These are phyloP conservation scores for Podarcis cretensis DNA, from an alignment of 2,113 vertebrate genomes.

Conservation along the genomic window DNA sequence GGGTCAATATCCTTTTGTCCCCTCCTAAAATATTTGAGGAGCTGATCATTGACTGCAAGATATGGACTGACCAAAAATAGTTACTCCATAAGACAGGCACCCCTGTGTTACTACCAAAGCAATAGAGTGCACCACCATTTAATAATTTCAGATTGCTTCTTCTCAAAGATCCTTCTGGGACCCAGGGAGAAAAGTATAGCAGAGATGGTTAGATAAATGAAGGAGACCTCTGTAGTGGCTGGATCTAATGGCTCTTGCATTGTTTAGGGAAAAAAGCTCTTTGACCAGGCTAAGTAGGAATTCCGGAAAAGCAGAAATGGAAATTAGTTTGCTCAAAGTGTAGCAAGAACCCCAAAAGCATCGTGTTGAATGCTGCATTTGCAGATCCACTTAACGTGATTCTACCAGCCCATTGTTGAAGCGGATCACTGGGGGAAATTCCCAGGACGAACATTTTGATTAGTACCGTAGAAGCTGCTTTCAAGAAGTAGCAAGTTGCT, in stretches of 20 bases:
- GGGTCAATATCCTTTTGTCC: too few species aligned
- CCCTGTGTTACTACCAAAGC: neutral
- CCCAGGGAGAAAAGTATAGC: neutral
- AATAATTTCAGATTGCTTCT: neutral
- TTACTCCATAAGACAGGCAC: neutral
- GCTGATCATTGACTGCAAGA: neutral
- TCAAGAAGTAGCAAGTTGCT: conserved; percentile 11
- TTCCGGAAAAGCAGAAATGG: neutral
- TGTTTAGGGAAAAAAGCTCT: neutral
- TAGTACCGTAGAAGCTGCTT: neutral
- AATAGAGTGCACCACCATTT: neutral
- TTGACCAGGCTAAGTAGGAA: neutral
- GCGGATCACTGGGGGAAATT: neutral
- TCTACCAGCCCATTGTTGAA: conserved; percentile 12
- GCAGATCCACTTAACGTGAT: neutral
- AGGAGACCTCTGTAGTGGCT: neutral
- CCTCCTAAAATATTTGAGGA: neutral
- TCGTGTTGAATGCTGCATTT: neutral
- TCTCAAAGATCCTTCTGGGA: neutral
- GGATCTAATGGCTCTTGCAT: neutral
- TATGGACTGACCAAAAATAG: neutral
- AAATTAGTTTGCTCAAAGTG: neutral
- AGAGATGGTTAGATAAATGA: neutral
- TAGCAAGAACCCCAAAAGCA: neutral
- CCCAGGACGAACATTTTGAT: neutral